phyloP scores from a whole-genome alignment of 2,797 vertebrate genomes.

The Neoniphon sammara region DNA sequence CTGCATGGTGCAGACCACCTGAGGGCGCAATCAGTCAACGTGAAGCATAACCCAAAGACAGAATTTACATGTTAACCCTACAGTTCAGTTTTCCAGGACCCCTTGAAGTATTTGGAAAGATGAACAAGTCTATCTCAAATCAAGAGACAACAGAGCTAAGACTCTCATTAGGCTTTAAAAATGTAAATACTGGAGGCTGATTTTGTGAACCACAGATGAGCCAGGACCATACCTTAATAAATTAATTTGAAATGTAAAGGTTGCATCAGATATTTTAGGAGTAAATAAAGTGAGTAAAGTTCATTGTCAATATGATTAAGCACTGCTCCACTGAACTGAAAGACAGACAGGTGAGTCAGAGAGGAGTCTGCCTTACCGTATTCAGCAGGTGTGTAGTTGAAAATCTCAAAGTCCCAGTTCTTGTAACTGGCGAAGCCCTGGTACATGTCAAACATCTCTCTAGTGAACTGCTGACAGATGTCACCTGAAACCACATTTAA shows the following conservation, averaged over 20 bases:
- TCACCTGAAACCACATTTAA: slow-evolving; percentile 85
- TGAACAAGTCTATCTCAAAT: too few relatives aligned
- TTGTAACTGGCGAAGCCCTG: slow-evolving; percentile 88
- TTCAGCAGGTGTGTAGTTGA: slow-evolving; percentile 88
- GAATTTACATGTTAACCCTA: too few relatives aligned
- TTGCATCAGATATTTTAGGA: background rate
- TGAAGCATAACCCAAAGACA: background rate
- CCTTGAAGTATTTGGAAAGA: too few relatives aligned
- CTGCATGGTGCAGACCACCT: slow-evolving; percentile 95
- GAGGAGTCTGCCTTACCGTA: slow-evolving; percentile 80
- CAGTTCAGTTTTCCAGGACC: too few relatives aligned
- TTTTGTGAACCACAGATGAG: background rate
- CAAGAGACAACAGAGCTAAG: too few relatives aligned
- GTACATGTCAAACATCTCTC: slow-evolving; percentile 96
- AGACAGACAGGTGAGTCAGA: background rate
- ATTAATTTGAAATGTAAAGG: background rate
- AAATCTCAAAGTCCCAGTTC: slow-evolving; percentile 88
- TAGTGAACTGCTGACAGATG: slow-evolving; percentile 96
- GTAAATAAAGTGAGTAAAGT: background rate
- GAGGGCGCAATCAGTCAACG: background rate
- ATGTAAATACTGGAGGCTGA: background rate
- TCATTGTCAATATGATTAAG: background rate
- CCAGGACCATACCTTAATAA: background rate
- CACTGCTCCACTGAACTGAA: background rate
- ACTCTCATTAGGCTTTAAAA: background rate